Conservation (phyloP, 2,113 vertebrate genomes). For the Centropus bengalensis region DNA sequence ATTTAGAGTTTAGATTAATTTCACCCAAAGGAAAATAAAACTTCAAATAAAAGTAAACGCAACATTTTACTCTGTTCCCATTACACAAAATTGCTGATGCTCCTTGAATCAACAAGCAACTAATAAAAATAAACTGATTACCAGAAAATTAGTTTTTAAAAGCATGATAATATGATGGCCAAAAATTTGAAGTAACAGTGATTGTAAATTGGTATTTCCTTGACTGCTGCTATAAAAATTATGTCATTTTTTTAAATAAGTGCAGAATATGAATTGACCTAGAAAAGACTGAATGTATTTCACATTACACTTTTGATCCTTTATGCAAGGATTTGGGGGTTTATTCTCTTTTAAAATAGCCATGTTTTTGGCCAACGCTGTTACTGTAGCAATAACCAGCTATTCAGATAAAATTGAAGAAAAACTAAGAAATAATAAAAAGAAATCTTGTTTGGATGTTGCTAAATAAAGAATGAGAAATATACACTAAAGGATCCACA, state of each 20-base stretch:
- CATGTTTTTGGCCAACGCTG: not conserved
- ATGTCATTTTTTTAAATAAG: constrained; percentile 4
- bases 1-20: not conserved
- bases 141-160: not conserved
- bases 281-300: constrained; percentile 30
- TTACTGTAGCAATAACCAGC: not conserved
- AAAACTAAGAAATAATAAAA: not conserved
- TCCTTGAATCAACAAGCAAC: not conserved
- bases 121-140: not conserved
- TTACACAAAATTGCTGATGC: not conserved
- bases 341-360: not conserved
- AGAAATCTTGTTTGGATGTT: not conserved
- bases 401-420: not conserved
- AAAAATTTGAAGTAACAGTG: not conserved
- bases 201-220: constrained; percentile 1
- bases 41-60: not conserved
- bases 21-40: not conserved
- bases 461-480: not conserved
- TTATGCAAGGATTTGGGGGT: not conserved
- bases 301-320: constrained; percentile 4
- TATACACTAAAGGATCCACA: not conserved
- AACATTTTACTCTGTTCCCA: not conserved
- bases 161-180: not conserved
- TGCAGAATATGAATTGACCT: not conserved
- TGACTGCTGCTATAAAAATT: not conserved